Evolutionary conservation across 2,888 invertebrate genomes (phyloP).

Genomic region (Lysandra coridon): DNA sequence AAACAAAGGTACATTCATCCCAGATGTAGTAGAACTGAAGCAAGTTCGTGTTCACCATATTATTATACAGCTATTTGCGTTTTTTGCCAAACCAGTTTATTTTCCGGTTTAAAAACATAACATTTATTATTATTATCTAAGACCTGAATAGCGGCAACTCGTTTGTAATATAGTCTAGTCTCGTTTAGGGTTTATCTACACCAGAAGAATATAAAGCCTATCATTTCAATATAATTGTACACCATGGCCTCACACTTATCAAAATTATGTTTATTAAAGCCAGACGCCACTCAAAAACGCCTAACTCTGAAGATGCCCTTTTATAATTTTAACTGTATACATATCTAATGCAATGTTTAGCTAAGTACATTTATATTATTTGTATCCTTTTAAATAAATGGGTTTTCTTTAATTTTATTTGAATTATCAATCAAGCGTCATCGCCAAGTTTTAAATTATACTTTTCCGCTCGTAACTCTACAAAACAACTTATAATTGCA

Average conservation of each 20-base stretch:
- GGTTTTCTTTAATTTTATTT: no score
- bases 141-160: neutral
- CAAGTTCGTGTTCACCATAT: neutral
- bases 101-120: constrained; percentile 10
- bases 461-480: no score
- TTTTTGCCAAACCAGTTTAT: constrained; percentile 5
- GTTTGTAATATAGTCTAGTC: constrained; percentile 3
- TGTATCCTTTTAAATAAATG: no score
- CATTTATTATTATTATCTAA: constrained; percentile 6
- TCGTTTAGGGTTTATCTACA: neutral
- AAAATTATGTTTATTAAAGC: neutral
- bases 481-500: no score
- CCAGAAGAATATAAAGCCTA: neutral
- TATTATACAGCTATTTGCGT: neutral
- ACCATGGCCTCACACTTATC: neutral
- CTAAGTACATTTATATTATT: no score
- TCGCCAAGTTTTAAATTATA: no score
- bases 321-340: neutral
- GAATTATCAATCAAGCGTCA: no score
- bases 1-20: neutral
- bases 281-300: neutral
- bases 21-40: neutral
- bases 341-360: no score
- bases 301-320: neutral
- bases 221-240: neutral